Evolutionary conservation across 1,140 invertebrate species (phyloP).

Genomic region (Plutomurus gul): DNA sequence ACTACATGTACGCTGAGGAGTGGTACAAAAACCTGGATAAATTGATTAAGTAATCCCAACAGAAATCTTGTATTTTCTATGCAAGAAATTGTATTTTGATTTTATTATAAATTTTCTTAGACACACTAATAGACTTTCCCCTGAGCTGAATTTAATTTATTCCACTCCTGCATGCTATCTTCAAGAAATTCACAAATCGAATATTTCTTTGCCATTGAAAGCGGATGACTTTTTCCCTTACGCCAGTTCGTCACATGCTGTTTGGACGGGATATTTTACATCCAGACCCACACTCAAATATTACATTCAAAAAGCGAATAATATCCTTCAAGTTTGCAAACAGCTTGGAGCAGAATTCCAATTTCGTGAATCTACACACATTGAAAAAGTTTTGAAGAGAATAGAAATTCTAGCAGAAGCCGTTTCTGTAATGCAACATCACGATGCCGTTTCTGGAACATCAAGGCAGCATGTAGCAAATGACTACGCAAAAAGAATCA

Average conservation of each 20-base stretch:
- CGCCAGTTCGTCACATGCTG: constrained; percentile 68
- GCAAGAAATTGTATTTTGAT: neutral
- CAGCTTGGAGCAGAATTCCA: constrained; percentile 58
- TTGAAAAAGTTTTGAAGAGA: neutral
- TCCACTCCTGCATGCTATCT: constrained; percentile 77
- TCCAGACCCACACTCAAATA: constrained; percentile 72
- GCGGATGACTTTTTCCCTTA: constrained; percentile 74
- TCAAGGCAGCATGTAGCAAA: constrained; percentile 85
- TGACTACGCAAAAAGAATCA: constrained; percentile 79
- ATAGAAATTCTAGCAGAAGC: neutral
- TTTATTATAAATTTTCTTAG: constrained; percentile 55
- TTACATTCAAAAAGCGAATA: constrained; percentile 66
- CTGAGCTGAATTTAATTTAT: constrained; percentile 70
- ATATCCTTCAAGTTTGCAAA: constrained; percentile 67
- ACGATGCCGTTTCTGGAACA: constrained; percentile 80
- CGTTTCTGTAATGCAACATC: constrained; percentile 74
- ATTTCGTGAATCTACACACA: neutral
- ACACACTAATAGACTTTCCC: constrained; percentile 59
- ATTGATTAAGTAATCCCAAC: constrained; percentile 67
- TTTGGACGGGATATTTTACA: constrained; percentile 84
- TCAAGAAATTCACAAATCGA: constrained; percentile 64
- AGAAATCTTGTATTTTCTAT: neutral
- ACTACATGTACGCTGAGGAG: constrained; percentile 62
- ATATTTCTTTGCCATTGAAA: constrained; percentile 62
- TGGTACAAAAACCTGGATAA: constrained; percentile 74